phyloP scores from a whole-genome alignment of 2,888 invertebrate species.

The Drosophila acutilabella region DNA sequence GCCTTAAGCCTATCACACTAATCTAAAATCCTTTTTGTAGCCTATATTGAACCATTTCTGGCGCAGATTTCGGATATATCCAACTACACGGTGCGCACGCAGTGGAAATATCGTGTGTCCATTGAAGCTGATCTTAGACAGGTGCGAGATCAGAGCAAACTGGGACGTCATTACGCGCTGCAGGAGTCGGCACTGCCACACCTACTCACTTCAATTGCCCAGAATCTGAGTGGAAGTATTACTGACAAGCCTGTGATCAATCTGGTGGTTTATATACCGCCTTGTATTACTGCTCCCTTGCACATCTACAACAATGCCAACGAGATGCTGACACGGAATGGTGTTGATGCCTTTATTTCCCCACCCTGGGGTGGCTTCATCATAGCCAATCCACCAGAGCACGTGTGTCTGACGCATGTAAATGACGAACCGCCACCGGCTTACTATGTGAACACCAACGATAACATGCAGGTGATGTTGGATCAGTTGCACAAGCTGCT shows the following conservation, averaged over 20 bases:
- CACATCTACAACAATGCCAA: constrained; percentile 88
- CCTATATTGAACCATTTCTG: constrained; percentile 91
- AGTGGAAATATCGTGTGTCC: constrained; percentile 93
- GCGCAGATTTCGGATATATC: constrained; percentile 89
- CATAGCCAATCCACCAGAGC: constrained; percentile 89
- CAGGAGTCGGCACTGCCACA: constrained; percentile 90
- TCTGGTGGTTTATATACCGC: constrained; percentile 93
- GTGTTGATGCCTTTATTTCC: constrained; percentile 91
- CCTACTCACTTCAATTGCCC: constrained; percentile 94
- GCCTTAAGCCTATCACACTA: rapidly evolving
- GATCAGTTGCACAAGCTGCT: constrained; percentile 91
- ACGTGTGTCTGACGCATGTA: constrained; percentile 86
- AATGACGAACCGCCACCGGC: constrained; percentile 73
- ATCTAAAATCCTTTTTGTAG: constrained; percentile 85
- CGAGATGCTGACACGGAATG: constrained; percentile 83
- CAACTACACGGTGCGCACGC: constrained; percentile 93
- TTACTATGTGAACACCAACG: constrained; percentile 87
- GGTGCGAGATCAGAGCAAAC: constrained; percentile 86
- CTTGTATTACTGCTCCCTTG: constrained; percentile 90
- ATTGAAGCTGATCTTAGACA: constrained; percentile 90
- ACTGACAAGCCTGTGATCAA: constrained; percentile 93
- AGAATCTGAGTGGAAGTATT: constrained; percentile 93
- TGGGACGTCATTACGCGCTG: constrained; percentile 88
- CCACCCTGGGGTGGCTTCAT: constrained; percentile 96
- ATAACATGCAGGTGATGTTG: constrained; percentile 91